phyloP scores from a whole-genome alignment of 1,140 invertebrate genomes.

The Ips typographus region DNA sequence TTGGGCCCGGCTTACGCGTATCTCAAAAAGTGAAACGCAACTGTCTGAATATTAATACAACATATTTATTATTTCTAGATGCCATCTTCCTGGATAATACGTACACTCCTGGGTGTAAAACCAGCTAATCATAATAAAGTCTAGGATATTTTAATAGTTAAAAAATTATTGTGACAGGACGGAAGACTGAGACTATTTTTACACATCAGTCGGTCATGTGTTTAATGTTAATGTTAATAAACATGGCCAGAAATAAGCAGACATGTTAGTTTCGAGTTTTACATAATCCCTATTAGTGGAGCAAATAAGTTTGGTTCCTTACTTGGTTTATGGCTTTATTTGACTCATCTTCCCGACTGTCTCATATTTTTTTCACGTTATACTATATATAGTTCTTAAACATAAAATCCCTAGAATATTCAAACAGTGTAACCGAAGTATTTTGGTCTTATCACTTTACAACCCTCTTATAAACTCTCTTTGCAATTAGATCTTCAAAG shows the following conservation, averaged over 20 bases:
- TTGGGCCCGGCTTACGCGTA: too few relatives aligned
- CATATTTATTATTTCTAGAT: slow-evolving; percentile 21
- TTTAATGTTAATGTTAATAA: slow-evolving; percentile 24
- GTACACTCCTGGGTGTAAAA: slow-evolving; percentile 8
- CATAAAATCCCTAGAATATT: slow-evolving; percentile 5
- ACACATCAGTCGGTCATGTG: slow-evolving; percentile 10
- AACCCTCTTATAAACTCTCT: slow-evolving; percentile 13
- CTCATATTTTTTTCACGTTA: neutral
- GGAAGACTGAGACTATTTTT: slow-evolving; percentile 18
- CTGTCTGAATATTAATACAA: slow-evolving; percentile 15
- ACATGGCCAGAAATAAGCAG: slow-evolving; percentile 26
- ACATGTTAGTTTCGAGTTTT: slow-evolving; percentile 20
- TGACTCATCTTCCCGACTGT: neutral
- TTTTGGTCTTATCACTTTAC: slow-evolving; percentile 12
- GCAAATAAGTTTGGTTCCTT: slow-evolving; percentile 12
- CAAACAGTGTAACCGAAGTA: slow-evolving; percentile 2
- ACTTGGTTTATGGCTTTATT: slow-evolving; percentile 5
- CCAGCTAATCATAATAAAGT: slow-evolving; percentile 22
- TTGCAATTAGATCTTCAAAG: slow-evolving; percentile 13
- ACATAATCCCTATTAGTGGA: slow-evolving; percentile 18
- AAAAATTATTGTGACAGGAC: slow-evolving; percentile 19
- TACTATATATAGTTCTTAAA: neutral
- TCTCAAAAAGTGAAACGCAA: neutral
- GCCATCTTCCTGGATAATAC: slow-evolving; percentile 11
- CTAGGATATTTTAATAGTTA: slow-evolving; percentile 19